phyloP scores from a whole-genome alignment of 2,888 invertebrate species.

The Blastobasis adustella region DNA sequence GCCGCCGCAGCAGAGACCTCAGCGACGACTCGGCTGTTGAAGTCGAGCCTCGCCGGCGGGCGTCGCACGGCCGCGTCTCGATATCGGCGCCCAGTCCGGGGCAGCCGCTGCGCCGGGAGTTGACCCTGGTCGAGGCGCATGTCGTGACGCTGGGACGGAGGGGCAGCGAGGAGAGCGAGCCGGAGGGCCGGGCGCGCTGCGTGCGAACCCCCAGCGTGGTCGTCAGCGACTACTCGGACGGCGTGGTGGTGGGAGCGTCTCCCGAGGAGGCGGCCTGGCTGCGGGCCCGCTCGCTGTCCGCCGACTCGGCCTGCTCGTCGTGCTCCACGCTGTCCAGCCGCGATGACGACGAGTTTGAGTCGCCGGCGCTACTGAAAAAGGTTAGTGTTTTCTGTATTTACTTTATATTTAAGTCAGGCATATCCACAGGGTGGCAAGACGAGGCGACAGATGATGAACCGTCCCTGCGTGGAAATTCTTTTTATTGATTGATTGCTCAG shows the following conservation, averaged over 20 bases:
- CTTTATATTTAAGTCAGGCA: no score
- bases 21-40: constrained; percentile 74
- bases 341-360: constrained; percentile 77
- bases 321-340: constrained; percentile 84
- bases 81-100: constrained; percentile 57
- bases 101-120: constrained; percentile 58
- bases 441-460: no score
- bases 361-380: constrained; percentile 65
- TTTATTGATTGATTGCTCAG: no score
- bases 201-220: constrained; percentile 91
- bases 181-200: constrained; percentile 61
- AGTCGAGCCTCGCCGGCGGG: constrained; percentile 65
- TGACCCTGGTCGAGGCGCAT: constrained; percentile 68
- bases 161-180: constrained; percentile 62
- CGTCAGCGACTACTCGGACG: constrained; percentile 91
- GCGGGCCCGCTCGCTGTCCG: constrained; percentile 68
- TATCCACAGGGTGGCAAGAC: no score
- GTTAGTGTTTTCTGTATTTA: constrained; percentile 33
- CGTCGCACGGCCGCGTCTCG: constrained; percentile 57
- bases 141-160: constrained; percentile 73
- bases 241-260: constrained; percentile 59
- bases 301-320: constrained; percentile 84
- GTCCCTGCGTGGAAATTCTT: no score
- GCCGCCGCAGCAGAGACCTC: constrained; percentile 61
- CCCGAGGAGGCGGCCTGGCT: constrained; percentile 65